Evolutionary conservation across 2,113 vertebrate species (phyloP), one percentile per base, ranked within the genome.

Genomic region (Ochotona curzoniae): DNA sequence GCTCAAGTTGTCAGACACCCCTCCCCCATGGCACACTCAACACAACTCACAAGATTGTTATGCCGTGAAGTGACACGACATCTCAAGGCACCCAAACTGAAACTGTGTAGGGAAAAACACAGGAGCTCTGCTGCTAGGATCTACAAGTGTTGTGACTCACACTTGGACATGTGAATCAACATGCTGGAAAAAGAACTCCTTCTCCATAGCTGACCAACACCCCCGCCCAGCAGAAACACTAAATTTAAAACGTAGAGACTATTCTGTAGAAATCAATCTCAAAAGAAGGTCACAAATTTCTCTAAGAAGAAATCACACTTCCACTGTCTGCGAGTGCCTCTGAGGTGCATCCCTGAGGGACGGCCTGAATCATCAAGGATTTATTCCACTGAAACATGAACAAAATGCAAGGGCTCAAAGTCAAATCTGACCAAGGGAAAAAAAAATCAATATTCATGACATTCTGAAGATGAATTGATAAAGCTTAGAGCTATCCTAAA

Each of bases 41-140:
- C 38, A 82, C 0, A 17, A 90, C 90, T 95, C 84, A 32, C 21
- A 89, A 96, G 87, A 96, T 80, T 90, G 81, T 94, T 83, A 81
- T 90, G 75, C 92, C 66, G 17, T 23, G 84, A 95, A 87, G 64
- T 75, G 94, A 94, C 91, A 93, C 89, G 94, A 95, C 92, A 85
- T 91, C 26, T 84, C 44, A 91, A 93, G 63, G 79, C 30, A 94
- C 60, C 49, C 90, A 84, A 88, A 76, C 38, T 73, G 71, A 94
- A 76, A 73, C 61, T 76, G 61, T 21, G 21, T 82, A 5, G 21
- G 51, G 8, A 0, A 7, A 23, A 30, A 71, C 44, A 6, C 14
- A 54, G n/a, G n/a, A 54, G 13, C 23, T 61, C 69, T 79, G 61
- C 61, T 83, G 82, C 70, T 17, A 79, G 0, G 26, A 91, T 57